These are phyloP conservation scores for Epinephelus coioides DNA, from an alignment of 2,797 vertebrate genomes.

Conservation along the genomic window DNA sequence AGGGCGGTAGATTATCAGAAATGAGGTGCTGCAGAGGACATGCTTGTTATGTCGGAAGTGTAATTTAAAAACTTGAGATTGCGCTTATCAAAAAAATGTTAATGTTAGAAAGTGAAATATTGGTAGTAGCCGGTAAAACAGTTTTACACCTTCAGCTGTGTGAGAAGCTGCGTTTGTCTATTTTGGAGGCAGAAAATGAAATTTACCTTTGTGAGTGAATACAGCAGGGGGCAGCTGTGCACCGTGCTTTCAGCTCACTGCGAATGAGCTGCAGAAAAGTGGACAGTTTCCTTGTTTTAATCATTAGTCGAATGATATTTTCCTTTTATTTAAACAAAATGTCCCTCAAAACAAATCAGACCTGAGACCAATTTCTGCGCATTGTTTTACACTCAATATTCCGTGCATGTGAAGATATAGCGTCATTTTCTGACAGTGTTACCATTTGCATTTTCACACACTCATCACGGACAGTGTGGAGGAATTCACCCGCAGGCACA, in stretches of 20 bases:
- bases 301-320: background rate
- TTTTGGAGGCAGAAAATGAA: background rate
- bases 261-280: background rate
- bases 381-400: background rate
- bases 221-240: conserved; percentile 65
- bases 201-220: accelerated
- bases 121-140: accelerated
- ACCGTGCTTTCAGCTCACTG: conserved; percentile 17
- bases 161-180: background rate
- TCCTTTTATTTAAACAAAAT: background rate
- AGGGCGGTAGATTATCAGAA: conserved; percentile 47
- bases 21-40: background rate
- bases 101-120: accelerated
- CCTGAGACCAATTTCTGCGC: accelerated
- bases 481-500: conserved; percentile 76
- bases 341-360: background rate
- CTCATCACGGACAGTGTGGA: conserved; percentile 36
- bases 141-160: accelerated
- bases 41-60: accelerated
- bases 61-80: background rate
- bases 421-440: conserved; percentile 8
- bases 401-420: background rate
- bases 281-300: background rate
- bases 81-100: accelerated
- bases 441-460: conserved; percentile 38